Base-by-base conservation (phyloP, 2,888 invertebrate genomes). In the Calameuta idolon region DNA sequence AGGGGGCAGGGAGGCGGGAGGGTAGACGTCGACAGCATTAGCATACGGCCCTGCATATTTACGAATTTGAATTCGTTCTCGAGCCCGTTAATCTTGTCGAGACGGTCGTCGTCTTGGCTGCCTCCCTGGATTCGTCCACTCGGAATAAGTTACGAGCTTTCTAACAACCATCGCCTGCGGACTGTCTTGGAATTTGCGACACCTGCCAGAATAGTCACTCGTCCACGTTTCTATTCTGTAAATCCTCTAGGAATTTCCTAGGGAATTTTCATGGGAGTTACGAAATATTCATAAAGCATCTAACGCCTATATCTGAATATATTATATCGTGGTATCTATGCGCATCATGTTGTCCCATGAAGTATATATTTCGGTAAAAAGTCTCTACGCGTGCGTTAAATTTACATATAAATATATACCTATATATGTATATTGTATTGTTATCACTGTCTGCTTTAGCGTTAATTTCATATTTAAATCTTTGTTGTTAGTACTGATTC, bases 31-130 rank as follows among this genome's bases (percentile, higher is more conserved):
- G 55, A 23, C 55, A 31, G n/a, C 37, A 76, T 76, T 76, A 69
- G 69, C 76, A 76, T 76, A 76, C 76, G 76, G 76, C 40, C 76
- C 40, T 37, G 71, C 71, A 76, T 76, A 76, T 76, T 76, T 76
- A 71, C 76, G 76, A 76, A 76, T 76, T 76, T 76, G 69, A 71
- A 76, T 76, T 76, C 69, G 76, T 37, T 73, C 55, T 71, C 69
- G 76, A 35, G 76, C 69, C 76, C 76, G 76, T 76, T 76, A 40
- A 76, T 76, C 71, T 76, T 76, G 76, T 69, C 34, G 30, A 69
- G 71, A 76, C 69, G 34, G 76, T 31, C 73, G 73, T 73, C 23
- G 30, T 55, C 55, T 55, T 23, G 55, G 23, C 55, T 55, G 55
- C 55, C 55, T 55, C 55, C 55, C 55, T 55, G 23, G 55, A 55